These are phyloP conservation scores for Zalophus californianus DNA, from an alignment of 2,797 vertebrate species.

Conservation along the genomic window DNA sequence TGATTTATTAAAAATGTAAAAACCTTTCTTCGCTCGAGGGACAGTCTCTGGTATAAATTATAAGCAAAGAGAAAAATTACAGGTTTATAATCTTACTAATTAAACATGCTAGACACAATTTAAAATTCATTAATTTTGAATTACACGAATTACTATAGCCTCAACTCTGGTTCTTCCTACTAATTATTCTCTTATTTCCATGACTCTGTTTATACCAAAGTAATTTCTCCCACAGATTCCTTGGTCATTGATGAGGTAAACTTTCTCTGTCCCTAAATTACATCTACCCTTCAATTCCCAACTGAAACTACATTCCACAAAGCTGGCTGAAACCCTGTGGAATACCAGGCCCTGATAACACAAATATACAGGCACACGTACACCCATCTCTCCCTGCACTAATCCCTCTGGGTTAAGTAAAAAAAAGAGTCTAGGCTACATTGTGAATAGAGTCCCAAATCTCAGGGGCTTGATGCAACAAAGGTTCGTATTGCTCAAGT, in stretches of 20 bases:
- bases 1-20: constrained; percentile 58
- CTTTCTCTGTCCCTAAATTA: background rate
- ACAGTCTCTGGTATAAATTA: background rate
- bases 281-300: background rate
- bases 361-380: background rate
- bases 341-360: background rate
- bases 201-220: background rate
- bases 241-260: constrained; percentile 27
- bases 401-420: background rate
- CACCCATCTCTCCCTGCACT: background rate
- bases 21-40: constrained; percentile 28
- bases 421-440: background rate
- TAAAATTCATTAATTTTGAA: constrained; percentile 17
- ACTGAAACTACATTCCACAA: constrained; percentile 20
- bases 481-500: background rate
- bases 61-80: constrained; percentile 32
- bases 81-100: constrained; percentile 21
- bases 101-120: constrained; percentile 36
- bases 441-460: background rate
- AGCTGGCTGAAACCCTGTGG: background rate
- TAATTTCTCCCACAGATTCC: background rate
- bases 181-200: constrained; percentile 38
- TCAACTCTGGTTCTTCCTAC: constrained; percentile 18
- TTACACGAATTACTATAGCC: background rate
- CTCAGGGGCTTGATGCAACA: background rate